Evolutionary conservation across 35 echinoderm and acorn worm species (phyloP).

Genomic region (Lytechinus variegatus): DNA sequence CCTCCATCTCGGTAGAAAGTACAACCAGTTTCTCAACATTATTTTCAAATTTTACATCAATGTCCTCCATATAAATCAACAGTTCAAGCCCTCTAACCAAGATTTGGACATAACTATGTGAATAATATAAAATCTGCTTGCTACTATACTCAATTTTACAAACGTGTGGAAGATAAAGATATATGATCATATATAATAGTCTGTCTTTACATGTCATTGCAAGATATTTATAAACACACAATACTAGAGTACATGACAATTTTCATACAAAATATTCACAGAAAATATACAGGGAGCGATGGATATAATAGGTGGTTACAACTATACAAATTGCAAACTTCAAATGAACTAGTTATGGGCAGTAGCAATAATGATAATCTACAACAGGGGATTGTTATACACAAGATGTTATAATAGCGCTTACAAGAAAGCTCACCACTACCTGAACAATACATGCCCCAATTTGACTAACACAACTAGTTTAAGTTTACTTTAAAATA

Average conservation of each 20-base stretch:
- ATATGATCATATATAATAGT: conserved; percentile 46
- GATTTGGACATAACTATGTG: neutral
- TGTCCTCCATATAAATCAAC: neutral
- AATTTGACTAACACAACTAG: neutral
- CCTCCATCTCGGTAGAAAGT: neutral
- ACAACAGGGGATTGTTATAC: neutral
- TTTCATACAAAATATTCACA: conserved; percentile 25
- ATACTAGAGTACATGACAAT: conserved; percentile 12
- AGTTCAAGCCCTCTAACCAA: neutral
- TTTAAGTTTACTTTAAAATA: neutral
- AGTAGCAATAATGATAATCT: neutral
- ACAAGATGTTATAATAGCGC: neutral
- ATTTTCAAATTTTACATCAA: neutral
- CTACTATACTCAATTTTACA: conserved; percentile 45
- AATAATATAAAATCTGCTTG: conserved; percentile 10
- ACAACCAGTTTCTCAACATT: neutral
- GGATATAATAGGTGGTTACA: neutral
- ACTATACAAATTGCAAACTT: neutral
- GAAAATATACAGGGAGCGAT: conserved; percentile 25
- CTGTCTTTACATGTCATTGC: conserved; percentile 38
- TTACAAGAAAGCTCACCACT: neutral
- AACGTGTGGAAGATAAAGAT: conserved; percentile 42
- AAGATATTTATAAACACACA: conserved; percentile 49
- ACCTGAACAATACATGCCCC: neutral
- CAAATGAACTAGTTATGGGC: neutral